phyloP scores from a whole-genome alignment of 2,888 invertebrate genomes.

The Plebejus argus region DNA sequence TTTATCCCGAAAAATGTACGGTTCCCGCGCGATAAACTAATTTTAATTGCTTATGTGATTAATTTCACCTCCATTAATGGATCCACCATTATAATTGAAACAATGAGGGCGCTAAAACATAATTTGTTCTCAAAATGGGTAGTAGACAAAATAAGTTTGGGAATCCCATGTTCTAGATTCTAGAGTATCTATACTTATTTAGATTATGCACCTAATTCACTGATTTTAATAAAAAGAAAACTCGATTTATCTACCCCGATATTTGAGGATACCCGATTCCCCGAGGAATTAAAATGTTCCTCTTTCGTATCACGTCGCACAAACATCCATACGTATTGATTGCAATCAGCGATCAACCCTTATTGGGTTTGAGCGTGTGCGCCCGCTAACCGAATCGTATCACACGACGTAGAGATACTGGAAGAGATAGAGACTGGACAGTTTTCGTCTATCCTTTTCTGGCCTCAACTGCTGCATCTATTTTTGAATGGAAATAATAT shows the following conservation, averaged over 20 bases:
- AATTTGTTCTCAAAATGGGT: no score
- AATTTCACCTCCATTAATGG: no score
- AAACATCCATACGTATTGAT: conserved; percentile 56
- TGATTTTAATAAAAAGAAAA: conserved; percentile 27
- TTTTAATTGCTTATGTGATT: no score
- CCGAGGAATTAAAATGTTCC: conserved; percentile 40
- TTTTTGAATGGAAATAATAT: no score
- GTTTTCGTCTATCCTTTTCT: not conserved
- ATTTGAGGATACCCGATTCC: not conserved
- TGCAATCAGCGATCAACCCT: conserved; percentile 75
- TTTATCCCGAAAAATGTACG: no score
- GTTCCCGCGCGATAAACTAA: no score
- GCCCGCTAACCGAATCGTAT: conserved; percentile 67
- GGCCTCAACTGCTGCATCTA: no score
- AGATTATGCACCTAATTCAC: not conserved
- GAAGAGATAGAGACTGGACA: not conserved
- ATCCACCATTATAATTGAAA: no score
- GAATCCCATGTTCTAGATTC: no score
- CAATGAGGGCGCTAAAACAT: no score
- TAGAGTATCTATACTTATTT: no score
- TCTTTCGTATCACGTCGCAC: conserved; percentile 56
- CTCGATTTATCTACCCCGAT: conserved; percentile 9
- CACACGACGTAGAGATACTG: conserved; percentile 36
- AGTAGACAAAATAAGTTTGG: no score
- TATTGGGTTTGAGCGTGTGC: conserved; percentile 67